phyloP scores from a whole-genome alignment of 2,888 invertebrate genomes.

The Emmelina monodactyla region DNA sequence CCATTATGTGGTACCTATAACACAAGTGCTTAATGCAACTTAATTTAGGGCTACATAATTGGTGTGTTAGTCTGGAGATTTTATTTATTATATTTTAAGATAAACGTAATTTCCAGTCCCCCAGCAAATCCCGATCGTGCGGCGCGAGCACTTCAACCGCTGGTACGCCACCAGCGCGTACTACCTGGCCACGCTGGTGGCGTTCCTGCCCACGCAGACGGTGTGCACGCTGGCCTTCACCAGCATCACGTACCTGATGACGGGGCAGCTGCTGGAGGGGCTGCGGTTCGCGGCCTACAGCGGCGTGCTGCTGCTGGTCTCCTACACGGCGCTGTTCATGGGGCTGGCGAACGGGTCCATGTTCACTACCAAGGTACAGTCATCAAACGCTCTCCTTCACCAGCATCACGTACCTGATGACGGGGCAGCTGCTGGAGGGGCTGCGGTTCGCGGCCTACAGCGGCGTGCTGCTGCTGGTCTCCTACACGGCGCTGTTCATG shows the following conservation, averaged over 20 bases:
- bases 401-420: conserved; percentile 83
- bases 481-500: conserved; percentile 85
- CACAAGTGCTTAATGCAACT: too few relatives aligned
- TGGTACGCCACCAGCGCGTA: conserved; percentile 90
- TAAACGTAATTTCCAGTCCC: conserved; percentile 75
- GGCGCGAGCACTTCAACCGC: conserved; percentile 85
- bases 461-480: conserved; percentile 76
- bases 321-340: conserved; percentile 85
- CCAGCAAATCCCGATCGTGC: conserved; percentile 79
- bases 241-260: conserved; percentile 83
- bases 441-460: conserved; percentile 76
- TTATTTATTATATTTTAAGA: too few relatives aligned
- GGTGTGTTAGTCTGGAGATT: too few relatives aligned
- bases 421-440: conserved; percentile 82
- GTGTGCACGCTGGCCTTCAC: conserved; percentile 79
- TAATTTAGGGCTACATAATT: too few relatives aligned
- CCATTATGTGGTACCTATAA: too few relatives aligned
- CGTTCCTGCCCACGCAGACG: conserved; percentile 84
- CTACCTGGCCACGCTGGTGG: conserved; percentile 78
- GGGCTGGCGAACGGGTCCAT: conserved; percentile 87
- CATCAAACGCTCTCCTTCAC: conserved; percentile 79
- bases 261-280: conserved; percentile 82
- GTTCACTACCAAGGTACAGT: conserved; percentile 81
- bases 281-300: conserved; percentile 76
- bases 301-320: conserved; percentile 76